Conservation (phyloP, 2,113 vertebrate species). For the Gymnocephalus cernua region DNA sequence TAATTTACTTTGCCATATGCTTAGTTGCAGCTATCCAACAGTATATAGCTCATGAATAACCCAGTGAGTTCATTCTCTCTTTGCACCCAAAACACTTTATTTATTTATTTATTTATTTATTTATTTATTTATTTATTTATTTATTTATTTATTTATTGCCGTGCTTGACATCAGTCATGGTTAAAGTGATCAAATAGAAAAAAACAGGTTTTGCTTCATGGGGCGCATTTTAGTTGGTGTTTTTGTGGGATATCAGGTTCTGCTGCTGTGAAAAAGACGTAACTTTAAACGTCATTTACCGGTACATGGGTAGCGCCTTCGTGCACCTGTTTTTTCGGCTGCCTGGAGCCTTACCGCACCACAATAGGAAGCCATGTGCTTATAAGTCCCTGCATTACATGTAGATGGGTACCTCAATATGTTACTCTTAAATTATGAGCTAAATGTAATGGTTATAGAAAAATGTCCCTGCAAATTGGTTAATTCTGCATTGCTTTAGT, state of each 20-base stretch:
- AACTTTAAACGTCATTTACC: too few relatives aligned
- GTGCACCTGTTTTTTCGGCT: too few relatives aligned
- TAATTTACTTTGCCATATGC: conserved; percentile 88
- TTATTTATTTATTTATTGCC: conserved; percentile 40
- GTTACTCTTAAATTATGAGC: background rate
- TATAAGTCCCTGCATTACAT: too few relatives aligned
- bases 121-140: background rate
- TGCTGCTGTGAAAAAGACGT: too few relatives aligned
- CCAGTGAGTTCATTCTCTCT: conserved; percentile 58
- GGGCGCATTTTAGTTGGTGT: background rate
- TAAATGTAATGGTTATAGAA: background rate
- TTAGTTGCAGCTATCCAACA: conserved; percentile 78
- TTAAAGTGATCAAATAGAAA: conserved; percentile 43
- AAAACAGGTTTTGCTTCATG: background rate
- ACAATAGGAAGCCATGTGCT: background rate
- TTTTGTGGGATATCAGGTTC: background rate
- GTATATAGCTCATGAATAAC: conserved; percentile 83
- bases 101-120: conserved; percentile 7
- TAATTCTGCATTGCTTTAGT: background rate
- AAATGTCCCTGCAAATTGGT: background rate
- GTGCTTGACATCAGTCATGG: conserved; percentile 57
- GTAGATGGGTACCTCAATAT: background rate
- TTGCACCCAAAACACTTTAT: background rate
- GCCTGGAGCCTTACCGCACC: background rate
- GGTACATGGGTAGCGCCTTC: too few relatives aligned